Percentiles rank a stretch among this genome's conserved stretches.
Conservation (phyloP, 2,113 vertebrate species). For the Syngnathus typhle region DNA sequence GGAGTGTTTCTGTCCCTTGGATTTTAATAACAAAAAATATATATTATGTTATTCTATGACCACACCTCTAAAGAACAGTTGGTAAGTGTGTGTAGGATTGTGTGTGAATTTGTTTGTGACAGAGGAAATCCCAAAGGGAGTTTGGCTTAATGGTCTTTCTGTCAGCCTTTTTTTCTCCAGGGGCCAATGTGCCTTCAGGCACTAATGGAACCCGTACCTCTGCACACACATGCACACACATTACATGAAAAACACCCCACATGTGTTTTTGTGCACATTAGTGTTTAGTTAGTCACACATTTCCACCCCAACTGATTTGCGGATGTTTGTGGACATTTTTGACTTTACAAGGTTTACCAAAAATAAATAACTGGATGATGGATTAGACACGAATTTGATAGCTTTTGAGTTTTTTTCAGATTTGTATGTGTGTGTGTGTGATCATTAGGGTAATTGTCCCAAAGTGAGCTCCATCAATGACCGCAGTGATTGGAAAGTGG, state of each 20-base stretch:
- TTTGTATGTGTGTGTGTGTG: constrained; percentile 16
- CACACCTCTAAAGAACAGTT: not conserved
- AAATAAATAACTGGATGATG: not conserved
- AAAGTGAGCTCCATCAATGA: constrained; percentile 98
- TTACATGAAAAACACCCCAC: constrained; percentile 22
- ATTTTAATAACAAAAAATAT: not conserved
- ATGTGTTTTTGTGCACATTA: constrained; percentile 20
- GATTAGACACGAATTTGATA: not conserved
- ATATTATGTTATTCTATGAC: not conserved
- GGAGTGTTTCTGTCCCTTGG: too few species aligned
- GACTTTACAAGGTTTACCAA: not conserved
- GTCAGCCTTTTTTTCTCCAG: constrained; percentile 23
- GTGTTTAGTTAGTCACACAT: constrained; percentile 30
- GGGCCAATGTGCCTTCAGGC: constrained; percentile 29
- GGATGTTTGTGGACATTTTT: not conserved
- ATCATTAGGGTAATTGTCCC: constrained; percentile 87
- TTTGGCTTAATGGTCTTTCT: constrained; percentile 40
- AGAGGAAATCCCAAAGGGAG: constrained; percentile 27
- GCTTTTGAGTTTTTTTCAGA: not conserved
- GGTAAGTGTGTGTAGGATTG: constrained; percentile 5
- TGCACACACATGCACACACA: constrained; percentile 13
- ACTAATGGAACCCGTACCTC: not conserved
- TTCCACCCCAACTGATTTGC: constrained; percentile 8
- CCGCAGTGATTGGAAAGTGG: constrained; percentile 91
- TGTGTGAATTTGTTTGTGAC: constrained; percentile 3